These are phyloP conservation scores for Drosophila kikkawai DNA, from an alignment of 1,140 invertebrate species.

Conservation along the genomic window DNA sequence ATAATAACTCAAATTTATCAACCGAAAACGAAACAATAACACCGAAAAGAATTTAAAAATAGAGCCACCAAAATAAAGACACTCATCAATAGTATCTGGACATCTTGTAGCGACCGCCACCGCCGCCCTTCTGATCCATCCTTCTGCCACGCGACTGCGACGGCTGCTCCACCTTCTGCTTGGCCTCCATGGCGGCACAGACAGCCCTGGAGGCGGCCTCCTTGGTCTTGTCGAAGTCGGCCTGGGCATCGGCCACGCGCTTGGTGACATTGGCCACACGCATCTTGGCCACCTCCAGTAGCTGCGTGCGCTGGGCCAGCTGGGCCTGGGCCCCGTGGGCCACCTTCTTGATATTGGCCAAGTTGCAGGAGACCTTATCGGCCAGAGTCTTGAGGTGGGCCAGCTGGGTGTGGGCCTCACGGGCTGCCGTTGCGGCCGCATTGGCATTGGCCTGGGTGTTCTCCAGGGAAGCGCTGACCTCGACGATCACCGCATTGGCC, in stretches of 20 bases:
- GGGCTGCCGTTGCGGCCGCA: constrained; percentile 86
- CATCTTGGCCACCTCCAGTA: constrained; percentile 88
- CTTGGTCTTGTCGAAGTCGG: constrained; percentile 88
- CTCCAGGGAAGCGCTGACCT: constrained; percentile 87
- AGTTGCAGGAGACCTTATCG: constrained; percentile 86
- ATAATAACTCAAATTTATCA: background rate
- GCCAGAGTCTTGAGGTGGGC: constrained; percentile 85
- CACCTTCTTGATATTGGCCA: constrained; percentile 87
- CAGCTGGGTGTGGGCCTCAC: constrained; percentile 86
- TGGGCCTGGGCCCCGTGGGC: constrained; percentile 87
- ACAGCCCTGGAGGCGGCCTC: constrained; percentile 88
- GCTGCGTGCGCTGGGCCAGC: constrained; percentile 88
- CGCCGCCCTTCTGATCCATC: background rate
- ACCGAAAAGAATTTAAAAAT: constrained; percentile 1
- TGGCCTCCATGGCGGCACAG: constrained; percentile 88
- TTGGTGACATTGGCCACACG: constrained; percentile 87
- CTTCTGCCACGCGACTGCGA: constrained; percentile 13
- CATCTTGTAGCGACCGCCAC: background rate
- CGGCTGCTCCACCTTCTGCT: constrained; percentile 60
- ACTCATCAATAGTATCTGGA: background rate
- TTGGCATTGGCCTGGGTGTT: constrained; percentile 87
- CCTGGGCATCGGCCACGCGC: constrained; percentile 87
- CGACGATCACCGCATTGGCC: constrained; percentile 88
- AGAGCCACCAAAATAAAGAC: background rate
- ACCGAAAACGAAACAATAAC: background rate